phyloP scores from a whole-genome alignment of 2,888 invertebrate genomes.

The Cenopis cana region DNA sequence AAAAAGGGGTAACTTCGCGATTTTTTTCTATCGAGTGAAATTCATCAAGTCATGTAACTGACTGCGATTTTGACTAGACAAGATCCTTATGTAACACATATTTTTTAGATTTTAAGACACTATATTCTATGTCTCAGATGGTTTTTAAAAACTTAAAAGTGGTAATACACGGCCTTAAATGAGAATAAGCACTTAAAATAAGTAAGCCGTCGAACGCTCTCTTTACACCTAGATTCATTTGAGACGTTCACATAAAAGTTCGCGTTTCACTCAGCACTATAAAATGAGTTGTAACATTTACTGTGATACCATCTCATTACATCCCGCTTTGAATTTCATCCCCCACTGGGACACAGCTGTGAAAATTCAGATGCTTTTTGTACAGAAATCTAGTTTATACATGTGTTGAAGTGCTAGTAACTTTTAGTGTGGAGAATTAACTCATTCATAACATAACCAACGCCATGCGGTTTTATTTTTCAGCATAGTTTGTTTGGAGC shows the following conservation, averaged over 20 bases:
- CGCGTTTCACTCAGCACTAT: background rate
- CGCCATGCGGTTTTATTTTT: background rate
- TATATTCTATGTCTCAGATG: too few relatives aligned
- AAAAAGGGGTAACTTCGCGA: too few relatives aligned
- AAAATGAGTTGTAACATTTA: background rate
- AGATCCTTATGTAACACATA: too few relatives aligned
- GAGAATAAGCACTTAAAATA: too few relatives aligned
- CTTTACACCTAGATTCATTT: too few relatives aligned
- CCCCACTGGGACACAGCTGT: background rate
- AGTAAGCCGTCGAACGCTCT: too few relatives aligned
- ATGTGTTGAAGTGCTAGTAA: background rate
- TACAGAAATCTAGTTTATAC: background rate
- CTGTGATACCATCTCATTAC: conserved; percentile 15
- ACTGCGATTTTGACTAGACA: too few relatives aligned
- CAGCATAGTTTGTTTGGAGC: background rate
- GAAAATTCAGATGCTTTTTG: background rate
- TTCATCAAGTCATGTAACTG: too few relatives aligned
- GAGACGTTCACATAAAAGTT: background rate
- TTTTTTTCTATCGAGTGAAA: too few relatives aligned
- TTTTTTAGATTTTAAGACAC: too few relatives aligned
- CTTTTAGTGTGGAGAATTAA: background rate
- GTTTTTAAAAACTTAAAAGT: too few relatives aligned
- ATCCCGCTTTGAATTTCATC: background rate
- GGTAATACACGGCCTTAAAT: too few relatives aligned
- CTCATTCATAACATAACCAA: background rate